phyloP scores from a whole-genome alignment of 2,113 vertebrate genomes.

The Chaetops frenatus region DNA sequence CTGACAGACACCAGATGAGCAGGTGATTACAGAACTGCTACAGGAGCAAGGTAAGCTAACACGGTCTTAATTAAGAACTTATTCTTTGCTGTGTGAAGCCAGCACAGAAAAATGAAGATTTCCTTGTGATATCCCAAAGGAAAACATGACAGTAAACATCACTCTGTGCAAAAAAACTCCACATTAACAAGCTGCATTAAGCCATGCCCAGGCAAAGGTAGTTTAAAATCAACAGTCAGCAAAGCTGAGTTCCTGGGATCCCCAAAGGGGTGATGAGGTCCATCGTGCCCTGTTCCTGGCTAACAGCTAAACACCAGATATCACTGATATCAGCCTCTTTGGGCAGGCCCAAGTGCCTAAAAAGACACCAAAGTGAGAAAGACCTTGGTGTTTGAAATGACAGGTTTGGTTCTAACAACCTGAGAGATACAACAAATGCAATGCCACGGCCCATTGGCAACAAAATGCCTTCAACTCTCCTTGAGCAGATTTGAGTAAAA shows the following conservation, averaged over 20 bases:
- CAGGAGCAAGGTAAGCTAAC: background rate
- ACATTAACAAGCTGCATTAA: background rate
- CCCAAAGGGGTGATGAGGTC: background rate
- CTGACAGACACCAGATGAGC: background rate
- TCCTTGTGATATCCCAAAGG: background rate
- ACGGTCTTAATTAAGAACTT: background rate
- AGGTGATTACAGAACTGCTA: background rate
- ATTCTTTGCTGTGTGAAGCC: background rate
- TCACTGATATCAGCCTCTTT: background rate
- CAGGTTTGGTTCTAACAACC: background rate
- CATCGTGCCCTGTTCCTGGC: background rate
- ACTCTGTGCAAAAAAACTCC: background rate
- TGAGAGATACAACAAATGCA: background rate
- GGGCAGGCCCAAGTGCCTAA: background rate
- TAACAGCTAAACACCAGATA: background rate
- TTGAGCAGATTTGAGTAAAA: background rate
- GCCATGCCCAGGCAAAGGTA: background rate
- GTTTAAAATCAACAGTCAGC: background rate
- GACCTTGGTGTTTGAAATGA: background rate
- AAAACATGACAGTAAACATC: background rate
- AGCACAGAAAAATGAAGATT: background rate
- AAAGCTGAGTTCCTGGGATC: background rate
- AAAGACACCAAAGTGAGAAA: background rate
- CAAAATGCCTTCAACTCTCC: background rate
- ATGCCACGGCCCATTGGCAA: background rate